These are phyloP conservation scores for Hylyphantes graminicola DNA, from an alignment of 1,140 invertebrate genomes.

Conservation along the genomic window DNA sequence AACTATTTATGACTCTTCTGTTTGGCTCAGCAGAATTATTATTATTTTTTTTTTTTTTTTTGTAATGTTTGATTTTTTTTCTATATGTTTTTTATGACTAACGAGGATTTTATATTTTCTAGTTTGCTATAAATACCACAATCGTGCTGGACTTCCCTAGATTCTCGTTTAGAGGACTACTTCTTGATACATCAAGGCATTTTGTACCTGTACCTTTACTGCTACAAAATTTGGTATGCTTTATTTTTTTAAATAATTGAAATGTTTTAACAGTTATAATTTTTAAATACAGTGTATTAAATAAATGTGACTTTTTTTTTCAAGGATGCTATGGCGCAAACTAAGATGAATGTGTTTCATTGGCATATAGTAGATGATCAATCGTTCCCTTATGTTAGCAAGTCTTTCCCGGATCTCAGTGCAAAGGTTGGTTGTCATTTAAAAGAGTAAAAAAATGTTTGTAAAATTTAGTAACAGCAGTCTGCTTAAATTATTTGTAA, in stretches of 20 bases:
- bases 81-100: too few relatives aligned
- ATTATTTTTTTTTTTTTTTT: too few relatives aligned
- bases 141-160: constrained; percentile 78
- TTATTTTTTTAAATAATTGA: neutral
- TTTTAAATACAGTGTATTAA: too few relatives aligned
- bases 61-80: too few relatives aligned
- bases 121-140: constrained; percentile 70
- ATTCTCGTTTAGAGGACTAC: constrained; percentile 80
- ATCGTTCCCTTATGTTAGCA: constrained; percentile 74
- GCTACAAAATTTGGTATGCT: constrained; percentile 72
- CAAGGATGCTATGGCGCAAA: constrained; percentile 70
- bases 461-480: too few relatives aligned
- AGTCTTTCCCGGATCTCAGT: constrained; percentile 71
- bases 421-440: constrained; percentile 25
- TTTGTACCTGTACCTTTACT: constrained; percentile 78
- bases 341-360: constrained; percentile 74
- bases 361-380: constrained; percentile 77
- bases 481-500: neutral
- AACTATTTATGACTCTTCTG: too few relatives aligned
- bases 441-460: neutral
- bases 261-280: too few relatives aligned
- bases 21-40: too few relatives aligned
- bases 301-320: neutral
- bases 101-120: constrained; percentile 1
- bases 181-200: constrained; percentile 87